phyloP scores from a whole-genome alignment of 1,140 invertebrate species.

The Phortica variegata region DNA sequence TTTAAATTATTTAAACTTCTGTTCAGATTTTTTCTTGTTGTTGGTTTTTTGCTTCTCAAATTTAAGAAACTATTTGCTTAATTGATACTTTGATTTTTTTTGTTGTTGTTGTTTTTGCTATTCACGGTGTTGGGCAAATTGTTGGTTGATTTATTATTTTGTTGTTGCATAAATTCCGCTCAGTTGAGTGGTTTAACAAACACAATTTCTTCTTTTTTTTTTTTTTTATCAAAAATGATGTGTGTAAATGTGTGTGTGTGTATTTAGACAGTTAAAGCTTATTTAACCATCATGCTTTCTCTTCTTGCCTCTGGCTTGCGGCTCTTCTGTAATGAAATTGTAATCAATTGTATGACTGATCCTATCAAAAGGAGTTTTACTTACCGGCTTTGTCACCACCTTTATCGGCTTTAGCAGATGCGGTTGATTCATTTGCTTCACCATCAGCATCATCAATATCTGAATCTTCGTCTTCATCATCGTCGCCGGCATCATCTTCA shows the following conservation, averaged over 20 bases:
- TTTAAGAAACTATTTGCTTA: too few species aligned
- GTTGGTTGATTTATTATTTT: too few species aligned
- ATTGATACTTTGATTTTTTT: too few species aligned
- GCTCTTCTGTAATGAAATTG: slow-evolving; percentile 47
- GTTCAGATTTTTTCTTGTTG: too few species aligned
- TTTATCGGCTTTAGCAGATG: slow-evolving; percentile 33
- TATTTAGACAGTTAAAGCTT: slow-evolving; percentile 5
- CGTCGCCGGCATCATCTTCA: slow-evolving; percentile 47
- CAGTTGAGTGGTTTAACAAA: too few species aligned
- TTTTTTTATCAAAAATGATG: slow-evolving; percentile 6
- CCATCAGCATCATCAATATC: slow-evolving; percentile 58
- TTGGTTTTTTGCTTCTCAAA: too few species aligned
- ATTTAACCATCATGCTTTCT: slow-evolving; percentile 66
- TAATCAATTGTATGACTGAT: neutral
- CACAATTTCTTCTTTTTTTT: neutral
- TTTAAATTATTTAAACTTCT: too few species aligned
- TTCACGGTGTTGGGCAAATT: too few species aligned
- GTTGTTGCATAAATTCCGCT: too few species aligned
- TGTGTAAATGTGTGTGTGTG: slow-evolving; percentile 20
- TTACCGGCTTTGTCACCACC: slow-evolving; percentile 34
- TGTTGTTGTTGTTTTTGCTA: too few species aligned
- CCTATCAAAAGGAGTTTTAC: slow-evolving; percentile 3
- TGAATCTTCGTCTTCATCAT: slow-evolving; percentile 59
- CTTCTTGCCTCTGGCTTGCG: slow-evolving; percentile 67
- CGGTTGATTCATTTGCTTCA: slow-evolving; percentile 38